Evolutionary conservation across 2,888 invertebrate genomes (phyloP).

Genomic region (Nasonovia ribisnigri): DNA sequence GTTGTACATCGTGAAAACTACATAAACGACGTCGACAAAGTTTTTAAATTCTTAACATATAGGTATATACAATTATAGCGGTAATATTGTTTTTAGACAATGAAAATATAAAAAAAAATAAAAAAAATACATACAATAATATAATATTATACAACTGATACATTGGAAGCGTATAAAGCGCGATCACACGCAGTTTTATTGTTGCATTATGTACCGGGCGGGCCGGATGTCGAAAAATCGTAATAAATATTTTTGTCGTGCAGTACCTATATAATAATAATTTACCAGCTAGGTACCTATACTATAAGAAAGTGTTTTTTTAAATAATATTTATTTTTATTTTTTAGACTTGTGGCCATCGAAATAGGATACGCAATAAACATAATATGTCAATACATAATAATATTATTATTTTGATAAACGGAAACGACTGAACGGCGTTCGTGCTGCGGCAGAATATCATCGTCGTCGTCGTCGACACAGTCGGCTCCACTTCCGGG

Average conservation of each 20-base stretch:
- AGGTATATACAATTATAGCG: neutral
- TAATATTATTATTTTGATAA: neutral
- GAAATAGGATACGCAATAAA: no score
- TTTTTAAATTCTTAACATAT: neutral
- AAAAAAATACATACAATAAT: neutral
- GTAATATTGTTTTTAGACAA: neutral
- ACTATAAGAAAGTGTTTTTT: neutral
- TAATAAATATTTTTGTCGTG: neutral
- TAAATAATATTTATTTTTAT: neutral
- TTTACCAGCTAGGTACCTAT: neutral
- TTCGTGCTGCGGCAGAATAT: neutral
- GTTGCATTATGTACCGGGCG: neutral
- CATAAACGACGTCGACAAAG: neutral
- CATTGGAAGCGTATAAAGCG: neutral
- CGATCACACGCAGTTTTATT: neutral
- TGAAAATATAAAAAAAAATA: neutral
- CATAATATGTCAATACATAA: neutral
- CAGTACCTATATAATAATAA: no score
- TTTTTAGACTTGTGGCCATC: neutral
- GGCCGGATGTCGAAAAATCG: neutral
- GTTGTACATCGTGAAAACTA: neutral
- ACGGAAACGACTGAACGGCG: neutral
- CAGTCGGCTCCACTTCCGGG: neutral
- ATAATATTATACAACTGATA: neutral
- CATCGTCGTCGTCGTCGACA: neutral